These are phyloP conservation scores for Clepsis dumicolana DNA, from an alignment of 2,888 invertebrate genomes.

Conservation along the genomic window DNA sequence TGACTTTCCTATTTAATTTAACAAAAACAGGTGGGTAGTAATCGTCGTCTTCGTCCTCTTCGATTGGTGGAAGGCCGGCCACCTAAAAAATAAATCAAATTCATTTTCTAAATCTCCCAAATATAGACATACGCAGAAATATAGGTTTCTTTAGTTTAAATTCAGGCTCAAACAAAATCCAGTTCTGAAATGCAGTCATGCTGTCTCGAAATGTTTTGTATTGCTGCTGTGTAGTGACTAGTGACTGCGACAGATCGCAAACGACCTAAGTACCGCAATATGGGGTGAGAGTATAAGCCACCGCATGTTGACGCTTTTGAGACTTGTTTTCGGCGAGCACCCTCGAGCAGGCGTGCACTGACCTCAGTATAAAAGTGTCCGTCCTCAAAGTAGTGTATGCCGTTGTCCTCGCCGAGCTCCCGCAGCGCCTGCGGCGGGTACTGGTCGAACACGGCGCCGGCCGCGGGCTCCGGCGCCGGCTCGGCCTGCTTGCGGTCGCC, in stretches of 20 bases:
- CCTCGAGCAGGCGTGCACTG: background rate
- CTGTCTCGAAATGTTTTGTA: no score
- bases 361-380: constrained; percentile 97
- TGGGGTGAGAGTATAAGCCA: background rate
- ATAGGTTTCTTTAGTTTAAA: no score
- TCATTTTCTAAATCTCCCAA: constrained; percentile 1
- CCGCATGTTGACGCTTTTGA: no score
- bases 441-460: constrained; percentile 65
- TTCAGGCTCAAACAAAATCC: no score
- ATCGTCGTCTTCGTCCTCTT: constrained; percentile 91
- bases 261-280: no score
- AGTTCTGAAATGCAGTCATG: no score
- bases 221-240: no score
- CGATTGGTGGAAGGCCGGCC: constrained; percentile 90
- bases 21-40: constrained; percentile 90
- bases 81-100: constrained; percentile 68
- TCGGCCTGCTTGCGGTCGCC: constrained; percentile 66
- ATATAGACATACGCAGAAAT: no score
- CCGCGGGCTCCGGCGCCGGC: constrained; percentile 60
- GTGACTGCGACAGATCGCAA: no score
- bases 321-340: no score
- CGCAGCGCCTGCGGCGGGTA: constrained; percentile 89
- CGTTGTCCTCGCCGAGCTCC: constrained; percentile 92
- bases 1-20: constrained; percentile 92
- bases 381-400: constrained; percentile 96